Evolutionary conservation across 2,797 vertebrate genomes (phyloP), one percentile per base, ranked within the genome.

Genomic region (Morus bassanus): DNA sequence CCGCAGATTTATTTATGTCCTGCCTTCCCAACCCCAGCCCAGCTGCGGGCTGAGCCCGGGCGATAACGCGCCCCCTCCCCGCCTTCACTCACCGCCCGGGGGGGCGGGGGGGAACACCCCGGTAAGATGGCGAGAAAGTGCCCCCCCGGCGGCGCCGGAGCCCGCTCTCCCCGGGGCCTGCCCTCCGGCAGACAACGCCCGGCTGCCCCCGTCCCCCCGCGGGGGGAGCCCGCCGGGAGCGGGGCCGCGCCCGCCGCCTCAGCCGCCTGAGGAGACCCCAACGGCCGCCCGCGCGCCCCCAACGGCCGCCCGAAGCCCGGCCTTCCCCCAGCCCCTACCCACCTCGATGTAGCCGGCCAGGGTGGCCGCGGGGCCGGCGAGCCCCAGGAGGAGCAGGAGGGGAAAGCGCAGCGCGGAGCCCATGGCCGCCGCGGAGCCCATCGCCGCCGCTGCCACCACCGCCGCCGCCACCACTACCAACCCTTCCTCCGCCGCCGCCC

Each of bases 281-380:
- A 16, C n/a, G 9, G 9, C 27, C 13, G 25, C 27, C n/a, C 54
- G 19, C 41, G 41, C 13, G 41, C 41, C n/a, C 43, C 16, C 43
- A 11, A 16, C n/a, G 10, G 9, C 27, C 16, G 25, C 27, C n/a
- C 54, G 19, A 22, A 33, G 54, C 31, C 54, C 37, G 13, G 16
- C 59, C n/a, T 6, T 5, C 53, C 10, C 46, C 10, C 60, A 3
- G 25, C 10, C 7, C 30, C 2, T 12, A 39, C 96, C 39, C 97
- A 99, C 99, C 99, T 99, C 99, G 63, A 99, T 98, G 61, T 99
- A 99, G 16, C 99, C 98, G 56, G 99, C 98, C 88, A 99, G 94
- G 24, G 98, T 96, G 35, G 98, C 93, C 91, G 97, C 96, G 39
- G 99, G 99, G 50, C 98, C 98, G 57, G 98, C 97, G 18, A 99